Conservation (phyloP, 2,797 vertebrate species). For the Ambastaia sidthimunki region DNA sequence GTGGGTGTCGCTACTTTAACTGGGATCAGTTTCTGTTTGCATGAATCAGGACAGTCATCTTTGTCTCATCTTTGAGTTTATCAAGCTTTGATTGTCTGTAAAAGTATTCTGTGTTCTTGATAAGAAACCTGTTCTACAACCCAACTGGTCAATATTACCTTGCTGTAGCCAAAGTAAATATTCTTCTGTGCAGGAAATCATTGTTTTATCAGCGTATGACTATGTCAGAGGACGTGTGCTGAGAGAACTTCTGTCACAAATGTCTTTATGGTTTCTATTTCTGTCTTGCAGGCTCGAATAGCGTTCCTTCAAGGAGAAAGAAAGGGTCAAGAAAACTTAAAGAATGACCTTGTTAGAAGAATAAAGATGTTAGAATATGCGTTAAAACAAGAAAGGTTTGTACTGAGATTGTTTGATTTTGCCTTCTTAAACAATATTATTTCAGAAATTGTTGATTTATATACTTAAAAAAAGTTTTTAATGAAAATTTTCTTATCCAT, state of each 20-base stretch:
- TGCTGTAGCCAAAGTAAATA: background rate
- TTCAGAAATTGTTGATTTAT: background rate
- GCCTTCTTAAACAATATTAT: no score
- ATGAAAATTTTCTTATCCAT: constrained; percentile 26
- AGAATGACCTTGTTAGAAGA: constrained; percentile 99
- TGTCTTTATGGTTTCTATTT: constrained; percentile 57
- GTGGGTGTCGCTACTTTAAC: background rate
- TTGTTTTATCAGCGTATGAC: background rate
- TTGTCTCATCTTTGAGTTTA: background rate
- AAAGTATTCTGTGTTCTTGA: background rate
- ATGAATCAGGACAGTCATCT: background rate
- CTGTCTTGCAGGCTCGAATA: constrained; percentile 91
- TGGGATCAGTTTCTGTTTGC: background rate
- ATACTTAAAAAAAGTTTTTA: background rate
- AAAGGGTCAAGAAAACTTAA: constrained; percentile 99
- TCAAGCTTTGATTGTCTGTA: background rate
- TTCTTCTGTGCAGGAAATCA: background rate
- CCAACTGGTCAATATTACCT: background rate
- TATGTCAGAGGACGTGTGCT: background rate
- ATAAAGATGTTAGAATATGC: constrained; percentile 99
- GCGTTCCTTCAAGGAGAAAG: constrained; percentile 98
- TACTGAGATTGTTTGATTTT: constrained; percentile 32
- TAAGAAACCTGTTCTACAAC: background rate
- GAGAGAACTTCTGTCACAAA: background rate
- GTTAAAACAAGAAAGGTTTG: constrained; percentile 98